These are phyloP conservation scores for Troglohyphantes excavatus DNA, from an alignment of 2,888 invertebrate species.

Conservation along the genomic window DNA sequence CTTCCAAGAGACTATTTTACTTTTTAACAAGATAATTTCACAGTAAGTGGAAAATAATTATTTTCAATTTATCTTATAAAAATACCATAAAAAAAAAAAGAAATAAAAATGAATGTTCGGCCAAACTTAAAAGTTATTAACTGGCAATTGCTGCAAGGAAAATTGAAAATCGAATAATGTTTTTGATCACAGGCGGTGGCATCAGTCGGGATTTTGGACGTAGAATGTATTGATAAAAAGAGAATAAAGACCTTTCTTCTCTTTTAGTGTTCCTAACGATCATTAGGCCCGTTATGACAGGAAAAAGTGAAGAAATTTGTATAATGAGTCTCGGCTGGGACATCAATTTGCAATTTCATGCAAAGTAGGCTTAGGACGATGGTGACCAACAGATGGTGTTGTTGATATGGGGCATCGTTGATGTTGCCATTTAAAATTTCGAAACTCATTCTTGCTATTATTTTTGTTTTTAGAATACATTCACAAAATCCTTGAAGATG, in stretches of 20 bases:
- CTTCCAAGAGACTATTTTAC: neutral
- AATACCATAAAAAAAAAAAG: too few relatives aligned
- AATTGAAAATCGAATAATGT: conserved; percentile 6
- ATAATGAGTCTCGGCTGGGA: conserved; percentile 65
- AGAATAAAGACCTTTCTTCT: neutral
- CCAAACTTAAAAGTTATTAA: conserved; percentile 21
- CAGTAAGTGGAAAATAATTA: neutral
- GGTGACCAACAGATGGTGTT: conserved; percentile 54
- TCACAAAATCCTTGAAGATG: neutral
- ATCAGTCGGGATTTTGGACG: neutral
- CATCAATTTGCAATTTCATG: conserved; percentile 70
- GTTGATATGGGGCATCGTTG: conserved; percentile 8
- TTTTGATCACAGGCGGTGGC: neutral
- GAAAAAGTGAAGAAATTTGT: conserved; percentile 51
- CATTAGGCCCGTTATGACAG: conserved; percentile 62
- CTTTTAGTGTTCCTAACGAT: conserved; percentile 35
- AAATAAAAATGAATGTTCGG: neutral
- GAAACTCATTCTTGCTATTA: neutral
- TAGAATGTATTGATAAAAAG: neutral
- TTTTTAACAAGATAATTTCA: neutral
- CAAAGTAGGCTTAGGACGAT: conserved; percentile 48
- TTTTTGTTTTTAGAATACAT: neutral
- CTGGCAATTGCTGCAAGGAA: neutral
- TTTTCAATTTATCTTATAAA: neutral
- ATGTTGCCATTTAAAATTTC: neutral